These are phyloP conservation scores for Coptodon bakossiorum DNA, from an alignment of 2,113 vertebrate genomes.

Conservation along the genomic window DNA sequence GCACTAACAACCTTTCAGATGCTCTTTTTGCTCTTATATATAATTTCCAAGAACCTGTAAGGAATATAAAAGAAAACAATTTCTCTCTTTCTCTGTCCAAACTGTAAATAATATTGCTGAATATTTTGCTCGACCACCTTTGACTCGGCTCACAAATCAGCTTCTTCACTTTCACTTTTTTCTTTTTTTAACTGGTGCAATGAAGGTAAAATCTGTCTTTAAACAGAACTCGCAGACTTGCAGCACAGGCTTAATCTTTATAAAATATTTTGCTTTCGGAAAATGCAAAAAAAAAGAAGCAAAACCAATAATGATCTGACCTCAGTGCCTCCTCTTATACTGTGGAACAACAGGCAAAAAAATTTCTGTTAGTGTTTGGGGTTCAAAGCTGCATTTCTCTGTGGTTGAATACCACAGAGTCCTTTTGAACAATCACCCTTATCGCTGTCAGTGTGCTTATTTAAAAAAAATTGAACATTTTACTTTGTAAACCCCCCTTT, in stretches of 20 bases:
- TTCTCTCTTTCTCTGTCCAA: not conserved
- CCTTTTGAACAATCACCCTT: conserved; percentile 2
- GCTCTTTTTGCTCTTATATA: conserved; percentile 28
- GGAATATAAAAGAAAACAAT: conserved; percentile 9
- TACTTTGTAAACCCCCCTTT: not conserved
- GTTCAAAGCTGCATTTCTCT: conserved; percentile 21
- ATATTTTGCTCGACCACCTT: conserved; percentile 14
- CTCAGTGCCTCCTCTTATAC: conserved; percentile 79
- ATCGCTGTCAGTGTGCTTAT: not conserved
- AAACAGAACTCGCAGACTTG: not conserved
- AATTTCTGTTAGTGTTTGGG: not conserved
- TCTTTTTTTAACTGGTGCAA: conserved; percentile 50
- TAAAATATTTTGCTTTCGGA: conserved; percentile 44
- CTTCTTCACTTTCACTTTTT: not conserved
- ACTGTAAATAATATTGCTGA: conserved; percentile 56
- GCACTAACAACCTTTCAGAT: conserved; percentile 74
- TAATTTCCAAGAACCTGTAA: conserved; percentile 10
- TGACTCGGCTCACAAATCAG: not conserved
- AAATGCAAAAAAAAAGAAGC: conserved; percentile 46
- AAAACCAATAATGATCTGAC: conserved; percentile 56
- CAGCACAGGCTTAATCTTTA: conserved; percentile 30
- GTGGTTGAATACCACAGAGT: not conserved
- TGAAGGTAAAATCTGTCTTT: conserved; percentile 54
- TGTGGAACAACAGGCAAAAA: conserved; percentile 29
- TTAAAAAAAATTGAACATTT: not conserved